Conservation (phyloP, 1,140 invertebrate species). For the honey bee (Apis mellifera) region DNA sequence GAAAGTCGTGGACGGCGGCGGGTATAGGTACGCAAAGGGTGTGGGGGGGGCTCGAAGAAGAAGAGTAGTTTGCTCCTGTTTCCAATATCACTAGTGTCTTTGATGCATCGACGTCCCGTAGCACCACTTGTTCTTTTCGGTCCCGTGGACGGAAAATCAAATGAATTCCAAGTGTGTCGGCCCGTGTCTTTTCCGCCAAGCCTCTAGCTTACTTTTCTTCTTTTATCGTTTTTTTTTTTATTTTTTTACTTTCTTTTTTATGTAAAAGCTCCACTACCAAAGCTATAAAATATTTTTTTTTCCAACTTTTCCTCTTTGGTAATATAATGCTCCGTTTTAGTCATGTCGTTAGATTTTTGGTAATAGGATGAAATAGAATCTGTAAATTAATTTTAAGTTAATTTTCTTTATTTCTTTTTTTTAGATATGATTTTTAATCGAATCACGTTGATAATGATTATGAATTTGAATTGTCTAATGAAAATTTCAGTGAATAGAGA, state of each 20-base stretch:
- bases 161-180: conserved; percentile 55
- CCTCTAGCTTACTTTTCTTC: conserved; percentile 38
- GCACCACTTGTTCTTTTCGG: conserved; percentile 65
- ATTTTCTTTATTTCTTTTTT: too few species aligned
- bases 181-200: conserved; percentile 22
- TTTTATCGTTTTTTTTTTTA: conserved; percentile 8
- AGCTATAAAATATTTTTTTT: too few species aligned
- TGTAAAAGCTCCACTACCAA: too few species aligned
- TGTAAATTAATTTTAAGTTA: too few species aligned
- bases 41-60: conserved; percentile 1
- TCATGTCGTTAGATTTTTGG: too few species aligned
- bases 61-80: conserved; percentile 66
- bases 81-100: conserved; percentile 71
- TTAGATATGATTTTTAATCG: too few species aligned
- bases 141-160: conserved; percentile 53
- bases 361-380: too few species aligned
- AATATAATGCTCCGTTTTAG: background rate
- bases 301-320: background rate
- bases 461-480: too few species aligned
- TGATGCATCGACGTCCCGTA: conserved; percentile 67
- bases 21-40: background rate
- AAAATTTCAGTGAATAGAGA: too few species aligned
- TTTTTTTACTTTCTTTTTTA: background rate
- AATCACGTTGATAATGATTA: too few species aligned
- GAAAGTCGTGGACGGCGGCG: conserved; percentile 55